Base-by-base conservation (phyloP, 2,113 vertebrate species). In the Halichoeres trimaculatus region DNA sequence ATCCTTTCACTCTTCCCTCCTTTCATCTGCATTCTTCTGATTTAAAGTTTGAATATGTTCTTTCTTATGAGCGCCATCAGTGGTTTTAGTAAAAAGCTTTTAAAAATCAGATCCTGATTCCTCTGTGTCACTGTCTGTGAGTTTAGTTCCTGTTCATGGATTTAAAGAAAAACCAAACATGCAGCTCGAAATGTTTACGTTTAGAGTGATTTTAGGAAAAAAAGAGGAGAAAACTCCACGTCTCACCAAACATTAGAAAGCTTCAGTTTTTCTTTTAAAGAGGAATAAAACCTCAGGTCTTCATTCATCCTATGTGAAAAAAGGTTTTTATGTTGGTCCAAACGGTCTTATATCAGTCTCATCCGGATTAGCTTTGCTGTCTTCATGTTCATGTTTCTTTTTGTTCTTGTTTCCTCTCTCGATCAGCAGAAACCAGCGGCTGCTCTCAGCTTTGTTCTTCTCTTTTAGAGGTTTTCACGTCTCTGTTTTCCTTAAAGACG, bases 301-400 rank as follows among this genome's bases (percentile, higher is more conserved):
- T 10, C 34, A 22, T n/a, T 11, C 1, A 22, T 59, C 10, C 16
- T 19, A 16, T 45, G 1, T 14, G 4, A 3, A 14, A 23, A 17
- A 24, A 43, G 5, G 38, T 34, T 50, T 52, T 26, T 13, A 30
- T 45, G 43, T 24, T 6, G 5, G 14, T 10, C 51, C 20, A n/a
- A 16, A 22, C 20, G 65, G 51, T 19, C 41, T 17, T 30, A 60
- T n/a, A 48, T 51, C 61, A 17, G 41, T 61, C 54, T 48, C n/a
- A 65, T 57, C 64, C 12, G 53, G 67, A 78, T 64, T 40, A 47
- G 53, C 59, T 64, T 26, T 23, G 17, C 14, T 45, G 36, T 30
- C 20, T 51, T 65, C 60, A 20, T 48, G 43, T 57, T 69, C 36
- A 22, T 63, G 24, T 9, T 11, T 50, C 11, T 1, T 56, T 41